These are phyloP conservation scores for Philypnodon macrostomus DNA, from an alignment of 2,797 vertebrate species.

Conservation along the genomic window DNA sequence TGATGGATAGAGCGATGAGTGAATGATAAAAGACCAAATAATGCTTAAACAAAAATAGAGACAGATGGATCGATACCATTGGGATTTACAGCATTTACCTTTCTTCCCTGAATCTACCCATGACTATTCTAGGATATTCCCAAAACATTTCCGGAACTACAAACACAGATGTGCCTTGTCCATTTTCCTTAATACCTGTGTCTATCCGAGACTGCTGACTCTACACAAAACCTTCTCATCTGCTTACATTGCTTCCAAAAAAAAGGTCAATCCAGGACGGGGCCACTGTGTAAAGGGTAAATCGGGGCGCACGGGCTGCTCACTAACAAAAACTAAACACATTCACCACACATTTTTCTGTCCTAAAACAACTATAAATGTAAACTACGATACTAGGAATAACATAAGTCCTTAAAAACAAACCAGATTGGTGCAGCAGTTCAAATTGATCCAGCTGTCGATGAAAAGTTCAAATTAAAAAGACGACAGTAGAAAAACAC, in stretches of 20 bases:
- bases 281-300: conserved; percentile 11
- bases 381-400: too few species aligned
- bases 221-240: conserved; percentile 9
- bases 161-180: conserved; percentile 69
- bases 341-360: conserved; percentile 5
- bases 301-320: conserved; percentile 7
- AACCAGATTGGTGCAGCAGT: conserved; percentile 80
- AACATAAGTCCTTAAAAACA: too few species aligned
- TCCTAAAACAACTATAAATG: too few species aligned
- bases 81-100: conserved; percentile 53
- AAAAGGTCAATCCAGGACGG: conserved; percentile 43
- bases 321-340: conserved; percentile 21
- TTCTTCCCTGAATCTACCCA: too few species aligned
- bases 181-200: conserved; percentile 25
- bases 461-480: conserved; percentile 37
- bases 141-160: conserved; percentile 56
- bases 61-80: conserved; percentile 24
- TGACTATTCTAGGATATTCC: conserved; percentile 39
- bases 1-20: conserved; percentile 55
- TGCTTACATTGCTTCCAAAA: conserved; percentile 13
- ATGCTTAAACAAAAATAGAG: conserved; percentile 50
- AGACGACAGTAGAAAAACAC: conserved; percentile 13
- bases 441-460: conserved; percentile 73
- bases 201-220: conserved; percentile 28
- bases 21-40: conserved; percentile 47